Percentiles rank a stretch among this genome's conserved stretches.
Conservation (phyloP, 2,113 vertebrate genomes). For the Oryzias melastigma region DNA sequence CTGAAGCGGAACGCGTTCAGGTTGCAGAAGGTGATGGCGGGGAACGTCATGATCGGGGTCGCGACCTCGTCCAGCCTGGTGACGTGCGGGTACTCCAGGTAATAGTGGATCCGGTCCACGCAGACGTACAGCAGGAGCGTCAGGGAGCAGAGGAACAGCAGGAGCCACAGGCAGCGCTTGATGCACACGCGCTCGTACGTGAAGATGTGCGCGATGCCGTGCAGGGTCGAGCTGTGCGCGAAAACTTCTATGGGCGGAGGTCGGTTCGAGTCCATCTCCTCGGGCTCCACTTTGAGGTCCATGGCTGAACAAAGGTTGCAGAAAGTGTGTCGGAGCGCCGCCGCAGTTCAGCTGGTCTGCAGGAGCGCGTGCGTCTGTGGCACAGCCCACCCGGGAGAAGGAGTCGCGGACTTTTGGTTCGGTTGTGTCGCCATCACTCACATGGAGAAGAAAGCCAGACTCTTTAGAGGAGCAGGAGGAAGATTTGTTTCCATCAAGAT, state of each 20-base stretch:
- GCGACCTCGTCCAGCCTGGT: conserved; percentile 96
- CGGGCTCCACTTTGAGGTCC: conserved; percentile 92
- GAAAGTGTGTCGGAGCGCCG: no score
- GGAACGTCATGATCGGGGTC: conserved; percentile 88
- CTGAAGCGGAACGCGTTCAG: conserved; percentile 98
- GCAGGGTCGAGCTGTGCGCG: conserved; percentile 92
- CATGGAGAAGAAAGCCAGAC: conserved; percentile 16
- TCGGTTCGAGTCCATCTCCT: conserved; percentile 84
- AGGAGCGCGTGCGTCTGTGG: conserved; percentile 58
- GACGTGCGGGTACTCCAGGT: conserved; percentile 95
- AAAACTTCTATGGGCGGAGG: conserved; percentile 93
- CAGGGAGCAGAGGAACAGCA: conserved; percentile 91
- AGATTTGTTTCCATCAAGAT: background rate
- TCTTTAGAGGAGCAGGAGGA: background rate
- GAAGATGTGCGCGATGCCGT: conserved; percentile 98
- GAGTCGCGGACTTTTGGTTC: conserved; percentile 23
- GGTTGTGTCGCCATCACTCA: conserved; percentile 45
- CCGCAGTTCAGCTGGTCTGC: background rate
- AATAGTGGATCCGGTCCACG: conserved; percentile 93
- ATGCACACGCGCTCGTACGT: conserved; percentile 89
- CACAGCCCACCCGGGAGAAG: conserved; percentile 26
- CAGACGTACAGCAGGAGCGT: conserved; percentile 89
- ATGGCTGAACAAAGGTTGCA: conserved; percentile 58
- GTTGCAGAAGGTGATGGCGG: conserved; percentile 96
- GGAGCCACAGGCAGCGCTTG: conserved; percentile 89